A percentile compares a stretch with the other conserved stretches of the same genome.
Conservation (phyloP, 2,113 vertebrate genomes). For the Phyllostomus hastatus region DNA sequence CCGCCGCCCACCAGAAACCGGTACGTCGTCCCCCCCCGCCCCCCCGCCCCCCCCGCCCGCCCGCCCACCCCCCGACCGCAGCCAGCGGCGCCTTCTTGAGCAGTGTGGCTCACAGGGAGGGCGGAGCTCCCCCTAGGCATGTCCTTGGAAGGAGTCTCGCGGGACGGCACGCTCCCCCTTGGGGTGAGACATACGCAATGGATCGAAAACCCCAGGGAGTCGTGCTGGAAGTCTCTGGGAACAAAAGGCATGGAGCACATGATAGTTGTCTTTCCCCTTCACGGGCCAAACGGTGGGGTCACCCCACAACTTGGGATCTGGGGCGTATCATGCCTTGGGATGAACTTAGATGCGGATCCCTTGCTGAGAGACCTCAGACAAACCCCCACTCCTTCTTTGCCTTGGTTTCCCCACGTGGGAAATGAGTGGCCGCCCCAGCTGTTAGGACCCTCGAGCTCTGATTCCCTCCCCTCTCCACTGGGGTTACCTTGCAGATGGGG, state of each 20-base stretch:
- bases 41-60: too few species aligned
- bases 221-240: background rate
- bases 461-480: background rate
- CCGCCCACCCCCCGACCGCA: rapidly evolving
- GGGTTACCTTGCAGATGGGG: background rate
- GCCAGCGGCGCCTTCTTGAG: background rate
- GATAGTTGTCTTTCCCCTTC: background rate
- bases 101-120: too few species aligned
- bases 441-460: background rate
- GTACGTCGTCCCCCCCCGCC: too few species aligned
- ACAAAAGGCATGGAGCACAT: background rate
- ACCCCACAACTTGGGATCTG: background rate
- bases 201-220: background rate
- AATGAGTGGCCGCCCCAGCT: background rate
- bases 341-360: background rate
- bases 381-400: background rate
- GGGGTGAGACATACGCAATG: too few species aligned
- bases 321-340: background rate
- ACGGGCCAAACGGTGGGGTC: background rate
- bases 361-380: background rate
- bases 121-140: too few species aligned
- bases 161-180: background rate
- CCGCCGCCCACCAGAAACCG: background rate
- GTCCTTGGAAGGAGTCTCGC: background rate
- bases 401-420: background rate